A percentile compares a stretch with the other conserved stretches of the same genome.
phyloP scores from a whole-genome alignment of 2,797 vertebrate species.

The Harpagifer antarcticus region DNA sequence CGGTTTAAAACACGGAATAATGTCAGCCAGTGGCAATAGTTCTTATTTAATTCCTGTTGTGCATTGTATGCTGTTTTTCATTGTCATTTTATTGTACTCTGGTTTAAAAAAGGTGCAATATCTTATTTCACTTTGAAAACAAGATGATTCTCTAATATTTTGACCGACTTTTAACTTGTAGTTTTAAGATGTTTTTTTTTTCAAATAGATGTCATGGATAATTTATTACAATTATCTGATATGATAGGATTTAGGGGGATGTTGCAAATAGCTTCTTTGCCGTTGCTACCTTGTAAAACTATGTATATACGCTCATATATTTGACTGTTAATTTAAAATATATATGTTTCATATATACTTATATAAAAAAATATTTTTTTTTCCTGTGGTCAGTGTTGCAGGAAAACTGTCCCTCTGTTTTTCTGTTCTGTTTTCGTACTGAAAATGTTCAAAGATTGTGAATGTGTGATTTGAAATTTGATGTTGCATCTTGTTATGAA shows the following conservation, averaged over 20 bases:
- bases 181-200: conserved; percentile 82
- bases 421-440: conserved; percentile 92
- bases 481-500: conserved; percentile 91
- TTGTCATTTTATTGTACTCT: conserved; percentile 90
- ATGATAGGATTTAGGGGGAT: conserved; percentile 81
- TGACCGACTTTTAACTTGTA: conserved; percentile 88
- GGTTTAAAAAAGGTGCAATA: conserved; percentile 90
- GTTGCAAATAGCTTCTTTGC: conserved; percentile 87
- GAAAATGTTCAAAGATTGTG: conserved; percentile 88
- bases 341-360: conserved; percentile 84
- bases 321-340: conserved; percentile 99
- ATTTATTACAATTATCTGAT: conserved; percentile 87
- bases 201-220: conserved; percentile 86
- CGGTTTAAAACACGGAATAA: conserved; percentile 78
- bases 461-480: conserved; percentile 90
- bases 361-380: conserved; percentile 80
- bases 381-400: conserved; percentile 91
- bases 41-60: conserved; percentile 89
- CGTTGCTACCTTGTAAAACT: conserved; percentile 90
- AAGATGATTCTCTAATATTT: conserved; percentile 89
- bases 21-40: conserved; percentile 81
- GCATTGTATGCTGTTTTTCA: conserved; percentile 88
- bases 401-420: conserved; percentile 88
- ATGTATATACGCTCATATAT: conserved; percentile 90
- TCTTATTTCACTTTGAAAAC: conserved; percentile 90